Percentiles rank a stretch among this genome's conserved stretches.
Conservation (phyloP, 2,113 vertebrate genomes). For the Microcebus griseorufus region DNA sequence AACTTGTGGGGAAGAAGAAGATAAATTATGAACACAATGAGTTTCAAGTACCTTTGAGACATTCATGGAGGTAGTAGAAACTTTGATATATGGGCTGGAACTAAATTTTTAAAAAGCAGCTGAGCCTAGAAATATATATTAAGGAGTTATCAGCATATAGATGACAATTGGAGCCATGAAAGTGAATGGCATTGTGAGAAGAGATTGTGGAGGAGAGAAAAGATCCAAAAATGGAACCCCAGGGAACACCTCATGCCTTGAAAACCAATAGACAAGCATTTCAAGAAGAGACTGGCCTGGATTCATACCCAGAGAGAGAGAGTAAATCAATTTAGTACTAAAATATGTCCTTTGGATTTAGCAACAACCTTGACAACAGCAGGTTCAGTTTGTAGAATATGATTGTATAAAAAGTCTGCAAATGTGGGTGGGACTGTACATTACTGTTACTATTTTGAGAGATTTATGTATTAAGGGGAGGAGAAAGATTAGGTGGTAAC, state of each 20-base stretch:
- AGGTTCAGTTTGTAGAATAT: neutral
- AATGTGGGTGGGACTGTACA: neutral
- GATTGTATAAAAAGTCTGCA: neutral
- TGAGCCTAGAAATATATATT: conserved; percentile 43
- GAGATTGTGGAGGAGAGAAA: neutral
- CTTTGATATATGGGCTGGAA: conserved; percentile 57
- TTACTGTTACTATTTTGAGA: conserved; percentile 1
- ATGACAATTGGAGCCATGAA: neutral
- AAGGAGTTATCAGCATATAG: conserved; percentile 51
- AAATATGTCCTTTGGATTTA: conserved; percentile 59
- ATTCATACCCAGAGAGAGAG: conserved; percentile 44
- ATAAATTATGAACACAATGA: conserved; percentile 48
- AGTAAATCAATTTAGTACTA: conserved; percentile 31
- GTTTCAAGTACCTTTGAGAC: conserved; percentile 44
- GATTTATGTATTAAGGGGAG: neutral
- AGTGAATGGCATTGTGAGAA: neutral
- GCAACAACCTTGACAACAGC: conserved; percentile 54
- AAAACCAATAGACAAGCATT: conserved; percentile 40
- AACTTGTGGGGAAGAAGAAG: neutral
- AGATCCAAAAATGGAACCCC: conserved; percentile 28
- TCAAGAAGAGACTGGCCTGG: conserved; percentile 47
- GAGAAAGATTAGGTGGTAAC: neutral
- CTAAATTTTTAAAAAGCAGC: conserved; percentile 28
- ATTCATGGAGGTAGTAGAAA: conserved; percentile 24
- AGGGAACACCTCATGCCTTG: neutral